Base-by-base conservation (phyloP, 2,888 invertebrate genomes). In the Drosophila kambysellisi region DNA sequence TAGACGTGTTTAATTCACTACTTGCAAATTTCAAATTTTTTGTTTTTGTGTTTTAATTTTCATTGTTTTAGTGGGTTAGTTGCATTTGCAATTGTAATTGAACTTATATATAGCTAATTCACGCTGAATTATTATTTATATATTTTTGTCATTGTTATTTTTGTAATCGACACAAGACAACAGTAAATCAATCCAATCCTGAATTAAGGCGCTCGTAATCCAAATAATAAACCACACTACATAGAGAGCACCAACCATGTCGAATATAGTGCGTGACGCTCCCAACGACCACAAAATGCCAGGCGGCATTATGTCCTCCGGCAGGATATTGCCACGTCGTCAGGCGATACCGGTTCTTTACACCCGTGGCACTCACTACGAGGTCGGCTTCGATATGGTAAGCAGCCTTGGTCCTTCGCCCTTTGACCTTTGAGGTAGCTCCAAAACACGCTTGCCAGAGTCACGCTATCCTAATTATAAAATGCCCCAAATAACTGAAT, bases 361-460 rank as follows among this genome's bases (percentile, higher is more conserved):
- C 92, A 95, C 96, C 2, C 94, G 95, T 76, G 98, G 98, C 62
- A 96, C 96, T 0, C 96, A 97, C 92, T 97, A 97, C 91, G 97
- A 97, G 91, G 96, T 98, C 61, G 98, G 98, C 73, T 97, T 94
- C 90, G 97, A 97, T 94, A 95, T 97, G 94, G 98, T 98, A 94
- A 95, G 96, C 94, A 30, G 29, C 25, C 12, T n/a, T 43, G 3
- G 32, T 17, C 59, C 39, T 62, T 48, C 11, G n/a, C 30, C 64
- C 64, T 68, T 56, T 37, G 12, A 1, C 32, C 30, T 25, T 56
- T 17, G 0, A 6, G 5, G 3, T 35, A 52, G 20, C 39, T 48
- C 35, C 9, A 12, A n/a, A 1, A 33, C 48, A 4, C 30, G 15
- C 37, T 25, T 25, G 4, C 0, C 15, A 9, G 17, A 53, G 70